phyloP scores from a whole-genome alignment of 2,888 invertebrate genomes.

The Epicampocera succincta region DNA sequence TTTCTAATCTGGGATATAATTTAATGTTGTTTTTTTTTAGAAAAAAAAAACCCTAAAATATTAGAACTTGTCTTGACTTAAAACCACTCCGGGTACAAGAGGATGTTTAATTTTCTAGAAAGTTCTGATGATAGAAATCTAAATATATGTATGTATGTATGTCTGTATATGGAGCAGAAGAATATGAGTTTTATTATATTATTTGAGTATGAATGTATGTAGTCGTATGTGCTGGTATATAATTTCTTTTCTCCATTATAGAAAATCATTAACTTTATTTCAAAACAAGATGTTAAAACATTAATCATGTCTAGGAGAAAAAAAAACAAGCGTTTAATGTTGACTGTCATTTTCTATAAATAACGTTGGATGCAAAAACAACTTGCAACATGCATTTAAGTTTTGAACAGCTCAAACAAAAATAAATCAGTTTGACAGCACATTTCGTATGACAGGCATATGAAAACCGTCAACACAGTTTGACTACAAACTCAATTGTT shows the following conservation, averaged over 20 bases:
- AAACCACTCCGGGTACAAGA: too few species aligned
- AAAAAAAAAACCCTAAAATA: too few species aligned
- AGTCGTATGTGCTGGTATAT: too few species aligned
- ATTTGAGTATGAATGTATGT: too few species aligned
- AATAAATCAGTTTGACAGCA: slow-evolving; percentile 69
- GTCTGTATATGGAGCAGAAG: too few species aligned
- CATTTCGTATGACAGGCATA: slow-evolving; percentile 68
- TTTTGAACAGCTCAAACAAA: slow-evolving; percentile 54
- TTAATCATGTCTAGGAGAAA: slow-evolving; percentile 62
- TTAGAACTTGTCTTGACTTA: too few species aligned
- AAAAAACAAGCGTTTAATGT: slow-evolving; percentile 62
- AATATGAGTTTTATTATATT: too few species aligned
- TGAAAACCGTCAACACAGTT: slow-evolving; percentile 58
- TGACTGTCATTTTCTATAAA: slow-evolving; percentile 62
- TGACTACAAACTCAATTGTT: not conserved
- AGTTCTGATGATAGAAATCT: too few species aligned
- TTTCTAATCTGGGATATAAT: too few species aligned
- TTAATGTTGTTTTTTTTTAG: too few species aligned
- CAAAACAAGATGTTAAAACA: slow-evolving; percentile 64
- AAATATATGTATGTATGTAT: too few species aligned
- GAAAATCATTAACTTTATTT: slow-evolving; percentile 51
- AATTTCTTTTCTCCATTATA: slow-evolving; percentile 15
- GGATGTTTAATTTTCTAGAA: too few species aligned
- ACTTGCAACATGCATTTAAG: slow-evolving; percentile 64
- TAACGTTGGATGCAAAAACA: slow-evolving; percentile 31